A percentile compares a stretch with the other conserved stretches of the same genome.
Conservation (phyloP, 2,113 vertebrate genomes). For the Propithecus coquereli region DNA sequence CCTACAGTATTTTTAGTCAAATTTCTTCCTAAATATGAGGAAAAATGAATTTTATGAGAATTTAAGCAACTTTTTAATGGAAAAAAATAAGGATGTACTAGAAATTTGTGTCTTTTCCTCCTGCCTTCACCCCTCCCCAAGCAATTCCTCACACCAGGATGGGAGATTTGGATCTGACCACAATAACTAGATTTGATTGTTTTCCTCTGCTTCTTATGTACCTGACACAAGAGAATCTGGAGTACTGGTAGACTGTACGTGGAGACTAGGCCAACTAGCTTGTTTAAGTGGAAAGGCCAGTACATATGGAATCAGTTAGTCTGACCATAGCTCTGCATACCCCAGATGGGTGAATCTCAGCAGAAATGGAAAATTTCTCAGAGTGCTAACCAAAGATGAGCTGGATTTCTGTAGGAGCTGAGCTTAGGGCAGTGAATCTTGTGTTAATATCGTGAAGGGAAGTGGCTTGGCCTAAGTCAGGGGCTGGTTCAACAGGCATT, state of each 20-base stretch:
- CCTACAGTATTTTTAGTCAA: neutral
- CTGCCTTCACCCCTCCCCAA: neutral
- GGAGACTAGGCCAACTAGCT: neutral
- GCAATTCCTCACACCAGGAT: neutral
- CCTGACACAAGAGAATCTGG: neutral
- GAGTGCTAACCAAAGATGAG: neutral
- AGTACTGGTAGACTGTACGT: neutral
- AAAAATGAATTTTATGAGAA: neutral
- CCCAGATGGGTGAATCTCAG: neutral
- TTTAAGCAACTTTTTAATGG: slow-evolving; percentile 12
- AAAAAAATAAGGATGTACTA: neutral
- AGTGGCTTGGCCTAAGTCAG: neutral
- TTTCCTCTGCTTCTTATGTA: neutral
- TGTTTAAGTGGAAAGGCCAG: neutral
- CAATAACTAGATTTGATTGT: neutral
- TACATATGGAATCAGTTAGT: neutral
- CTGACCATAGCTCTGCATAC: neutral
- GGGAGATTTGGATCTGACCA: neutral
- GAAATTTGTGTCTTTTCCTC: neutral
- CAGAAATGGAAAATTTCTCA: neutral
- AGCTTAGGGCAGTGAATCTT: neutral
- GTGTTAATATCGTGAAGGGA: neutral
- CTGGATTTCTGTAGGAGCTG: neutral
- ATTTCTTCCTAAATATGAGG: neutral
- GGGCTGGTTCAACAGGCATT: neutral